Base-by-base conservation (phyloP, 2,888 invertebrate genomes). In the Tanytarsus gracilentus region DNA sequence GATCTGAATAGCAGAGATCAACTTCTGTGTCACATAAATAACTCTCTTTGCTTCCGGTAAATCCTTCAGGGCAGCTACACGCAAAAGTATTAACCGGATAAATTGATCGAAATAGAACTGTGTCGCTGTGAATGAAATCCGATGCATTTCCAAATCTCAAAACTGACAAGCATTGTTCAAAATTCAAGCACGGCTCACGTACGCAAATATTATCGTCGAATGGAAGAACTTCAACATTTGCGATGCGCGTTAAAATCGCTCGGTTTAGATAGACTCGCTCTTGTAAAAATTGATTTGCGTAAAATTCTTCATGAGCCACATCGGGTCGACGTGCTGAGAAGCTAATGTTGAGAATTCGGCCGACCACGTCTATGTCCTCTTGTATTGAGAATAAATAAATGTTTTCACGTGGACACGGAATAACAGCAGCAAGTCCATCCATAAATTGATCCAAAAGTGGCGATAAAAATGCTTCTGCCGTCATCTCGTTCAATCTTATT, bases 151-250 rank as follows among this genome's bases (percentile, higher is more conserved):
- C 93, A 67, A 96, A 96, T 71, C 90, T 91, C 23, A 96, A 77
- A 2, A 93, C 88, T 0, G 94, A 92, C 18, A 90, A 76, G 66
- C 97, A 98, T 68, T 90, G 86, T 69, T 97, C 95, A 69, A 84
- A 96, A 74, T 96, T 95, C 1, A 93, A 77, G 68, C 97, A 98
- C 0, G 96, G 96, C 69, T 98, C 97, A 58, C 89, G 82, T 0
- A 96, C 89, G 72, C 97, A 98, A 0, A 97, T 79, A 74, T 96
- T 95, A 71, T 98, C 97, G 69, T 95, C 95, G 72, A 97, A 97
- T 0, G 97, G 95, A 7, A 96, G 74, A 0, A 97, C 90, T 80
- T 89, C 88, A 4, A 95, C 86, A 1, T 92, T 92, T 3, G 95
- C 90, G 3, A 96, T 75, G 62, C 90, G 79, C 0, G 93, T 91